Conservation (phyloP, 2,888 invertebrate genomes). For the Perizoma flavofasciatum region DNA sequence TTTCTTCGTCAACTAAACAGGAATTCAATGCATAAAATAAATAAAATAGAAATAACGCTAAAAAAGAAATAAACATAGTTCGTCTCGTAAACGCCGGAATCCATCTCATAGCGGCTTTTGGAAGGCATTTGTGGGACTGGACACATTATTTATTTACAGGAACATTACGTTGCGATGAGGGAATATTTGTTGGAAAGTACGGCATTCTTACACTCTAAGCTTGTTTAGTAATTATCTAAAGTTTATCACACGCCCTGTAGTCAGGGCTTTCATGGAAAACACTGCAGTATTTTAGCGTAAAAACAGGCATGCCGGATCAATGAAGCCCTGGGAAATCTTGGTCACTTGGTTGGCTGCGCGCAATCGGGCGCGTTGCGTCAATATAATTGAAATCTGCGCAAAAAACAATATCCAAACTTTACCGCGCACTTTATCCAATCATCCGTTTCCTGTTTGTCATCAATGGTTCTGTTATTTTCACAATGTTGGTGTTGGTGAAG, state of each 20-base stretch:
- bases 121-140: slow-evolving; percentile 62
- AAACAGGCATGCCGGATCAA: slow-evolving; percentile 40
- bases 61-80: slow-evolving; percentile 73
- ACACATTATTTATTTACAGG: slow-evolving; percentile 18
- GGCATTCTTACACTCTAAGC: slow-evolving; percentile 1
- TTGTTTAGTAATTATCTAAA: background rate
- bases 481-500: slow-evolving; percentile 12
- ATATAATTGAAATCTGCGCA: slow-evolving; percentile 33
- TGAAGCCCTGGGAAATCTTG: slow-evolving; percentile 37
- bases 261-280: slow-evolving; percentile 7
- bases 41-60: slow-evolving; percentile 75
- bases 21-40: slow-evolving; percentile 75
- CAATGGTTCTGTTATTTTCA: slow-evolving; percentile 5
- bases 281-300: slow-evolving; percentile 34
- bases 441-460: slow-evolving; percentile 17
- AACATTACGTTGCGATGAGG: slow-evolving; percentile 10
- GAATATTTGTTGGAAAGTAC: background rate
- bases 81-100: slow-evolving; percentile 69
- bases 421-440: slow-evolving; percentile 18
- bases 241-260: background rate
- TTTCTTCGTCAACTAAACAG: slow-evolving; percentile 75
- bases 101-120: slow-evolving; percentile 73
- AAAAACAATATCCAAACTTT: slow-evolving; percentile 25
- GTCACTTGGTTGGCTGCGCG: slow-evolving; percentile 40
- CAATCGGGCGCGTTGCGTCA: slow-evolving; percentile 47